A percentile compares a stretch with the other conserved stretches of the same genome.
These are phyloP conservation scores for Acinonyx jubatus DNA, from an alignment of 2,113 vertebrate genomes.

Conservation along the genomic window DNA sequence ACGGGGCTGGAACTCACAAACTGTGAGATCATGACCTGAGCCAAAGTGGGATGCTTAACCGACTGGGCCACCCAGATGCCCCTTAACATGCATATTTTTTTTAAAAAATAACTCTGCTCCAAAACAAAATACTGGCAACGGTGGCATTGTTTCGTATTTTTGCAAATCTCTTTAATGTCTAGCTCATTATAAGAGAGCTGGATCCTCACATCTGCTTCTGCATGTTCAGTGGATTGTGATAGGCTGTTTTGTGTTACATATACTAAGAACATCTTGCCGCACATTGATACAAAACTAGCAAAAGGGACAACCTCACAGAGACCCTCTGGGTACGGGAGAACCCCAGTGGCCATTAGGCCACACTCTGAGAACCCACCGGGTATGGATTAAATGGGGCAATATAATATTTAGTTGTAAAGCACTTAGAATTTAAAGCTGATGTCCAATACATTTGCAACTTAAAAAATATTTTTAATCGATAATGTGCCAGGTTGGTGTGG, in stretches of 20 bases:
- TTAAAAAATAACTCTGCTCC: neutral
- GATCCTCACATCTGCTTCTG: neutral
- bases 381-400: neutral
- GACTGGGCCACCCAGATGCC: too few species aligned
- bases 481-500: neutral
- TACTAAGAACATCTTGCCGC: neutral
- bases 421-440: neutral
- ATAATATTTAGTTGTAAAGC: neutral
- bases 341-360: neutral
- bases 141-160: neutral
- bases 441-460: neutral
- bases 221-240: neutral
- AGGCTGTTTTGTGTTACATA: fast-evolving
- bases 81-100: neutral
- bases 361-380: neutral
- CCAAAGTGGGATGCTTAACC: too few species aligned
- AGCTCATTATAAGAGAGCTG: neutral
- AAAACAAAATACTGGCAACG: neutral
- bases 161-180: neutral
- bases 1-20: too few species aligned
- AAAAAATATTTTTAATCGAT: neutral
- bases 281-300: fast-evolving
- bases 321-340: neutral
- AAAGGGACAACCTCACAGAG: neutral
- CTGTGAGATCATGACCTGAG: too few species aligned